phyloP scores from a whole-genome alignment of 2,888 invertebrate genomes.

The Yponomeuta malinellus region DNA sequence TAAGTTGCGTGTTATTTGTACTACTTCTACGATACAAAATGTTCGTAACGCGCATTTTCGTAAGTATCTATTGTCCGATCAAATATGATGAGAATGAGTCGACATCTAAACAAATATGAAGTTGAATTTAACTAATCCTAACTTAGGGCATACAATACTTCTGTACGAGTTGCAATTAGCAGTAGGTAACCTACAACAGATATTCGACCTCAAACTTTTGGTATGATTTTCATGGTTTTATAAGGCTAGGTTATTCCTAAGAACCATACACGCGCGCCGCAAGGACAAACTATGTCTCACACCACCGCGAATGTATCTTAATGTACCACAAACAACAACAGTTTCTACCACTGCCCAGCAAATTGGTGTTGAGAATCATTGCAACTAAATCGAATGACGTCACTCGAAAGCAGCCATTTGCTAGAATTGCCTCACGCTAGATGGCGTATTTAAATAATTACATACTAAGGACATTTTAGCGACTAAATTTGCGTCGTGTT shows the following conservation, averaged over 20 bases:
- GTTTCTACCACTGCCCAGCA: no score
- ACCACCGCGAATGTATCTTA: neutral
- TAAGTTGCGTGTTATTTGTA: slow-evolving; percentile 41
- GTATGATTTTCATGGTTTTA: neutral
- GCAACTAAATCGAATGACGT: no score
- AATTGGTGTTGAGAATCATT: no score
- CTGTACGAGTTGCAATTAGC: slow-evolving; percentile 26
- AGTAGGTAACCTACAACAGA: slow-evolving; percentile 21
- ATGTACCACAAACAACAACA: slow-evolving; percentile 12
- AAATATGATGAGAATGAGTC: slow-evolving; percentile 28
- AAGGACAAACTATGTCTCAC: neutral
- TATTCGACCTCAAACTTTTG: no score
- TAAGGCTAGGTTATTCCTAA: neutral
- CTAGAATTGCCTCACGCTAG: no score
- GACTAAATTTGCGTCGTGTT: no score
- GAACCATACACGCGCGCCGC: neutral
- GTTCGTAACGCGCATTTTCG: slow-evolving; percentile 46
- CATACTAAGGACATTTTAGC: no score
- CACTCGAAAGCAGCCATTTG: no score
- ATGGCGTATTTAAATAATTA: no score
- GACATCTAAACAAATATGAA: slow-evolving; percentile 34
- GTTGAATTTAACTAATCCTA: slow-evolving; percentile 17
- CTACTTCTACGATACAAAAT: slow-evolving; percentile 46
- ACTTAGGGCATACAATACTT: slow-evolving; percentile 32
- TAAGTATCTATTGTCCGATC: slow-evolving; percentile 42